phyloP scores from a whole-genome alignment of 2,888 invertebrate species.

The Nephrotoma flavescens region DNA sequence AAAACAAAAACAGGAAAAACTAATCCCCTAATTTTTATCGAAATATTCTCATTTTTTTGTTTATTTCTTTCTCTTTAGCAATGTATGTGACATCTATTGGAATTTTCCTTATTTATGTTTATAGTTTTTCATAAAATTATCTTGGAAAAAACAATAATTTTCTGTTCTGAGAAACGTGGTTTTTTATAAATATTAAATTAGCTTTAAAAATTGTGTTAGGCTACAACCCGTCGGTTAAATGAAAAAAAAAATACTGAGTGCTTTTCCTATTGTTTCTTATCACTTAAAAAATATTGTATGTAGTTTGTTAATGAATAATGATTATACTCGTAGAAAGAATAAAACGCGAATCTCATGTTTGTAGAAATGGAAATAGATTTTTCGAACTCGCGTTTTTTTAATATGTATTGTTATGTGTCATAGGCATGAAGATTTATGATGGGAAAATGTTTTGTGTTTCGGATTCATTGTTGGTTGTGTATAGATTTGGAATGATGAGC shows the following conservation, averaged over 20 bases:
- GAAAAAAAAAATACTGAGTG: background rate
- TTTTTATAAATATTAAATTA: too few species aligned
- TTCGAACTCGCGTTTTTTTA: background rate
- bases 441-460: background rate
- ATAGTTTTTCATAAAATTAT: background rate
- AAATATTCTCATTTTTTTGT: background rate
- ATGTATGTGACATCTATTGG: background rate
- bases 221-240: background rate
- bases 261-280: background rate
- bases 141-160: background rate
- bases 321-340: too few species aligned
- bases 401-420: background rate
- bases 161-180: too few species aligned
- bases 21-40: background rate
- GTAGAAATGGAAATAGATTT: background rate
- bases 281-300: too few species aligned
- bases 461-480: background rate
- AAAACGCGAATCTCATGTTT: background rate
- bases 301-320: too few species aligned
- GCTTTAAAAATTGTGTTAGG: too few species aligned
- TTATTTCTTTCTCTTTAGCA: background rate
- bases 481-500: background rate
- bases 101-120: background rate
- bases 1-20: background rate
- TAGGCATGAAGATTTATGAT: background rate